Base-by-base conservation (phyloP, 2,797 vertebrate genomes). In the Parotocinclus haroldoi region DNA sequence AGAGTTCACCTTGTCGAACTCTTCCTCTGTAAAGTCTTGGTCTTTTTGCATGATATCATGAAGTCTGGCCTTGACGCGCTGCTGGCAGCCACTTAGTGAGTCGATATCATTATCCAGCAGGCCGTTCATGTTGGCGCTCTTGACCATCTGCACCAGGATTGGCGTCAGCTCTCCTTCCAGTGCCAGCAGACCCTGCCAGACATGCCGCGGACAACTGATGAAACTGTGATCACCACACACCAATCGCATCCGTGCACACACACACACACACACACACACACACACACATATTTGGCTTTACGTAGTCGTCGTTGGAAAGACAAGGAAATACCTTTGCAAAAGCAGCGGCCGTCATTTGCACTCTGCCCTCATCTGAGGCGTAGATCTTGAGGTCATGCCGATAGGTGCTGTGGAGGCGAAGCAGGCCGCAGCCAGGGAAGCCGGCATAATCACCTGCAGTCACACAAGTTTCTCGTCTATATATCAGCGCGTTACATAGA, bases 141-240 rank as follows among this genome's bases (percentile, higher is more conserved):
- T 99, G 70, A 99, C 97, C 97, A 99, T 99, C 88, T 99, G 96
- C 64, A 99, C 97, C 83, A 99, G 86, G 85, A 99, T 99, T 62
- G 96, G 97, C 0, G 97, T 99, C 79, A 99, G 88, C 85, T 99
- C 97, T 0, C 95, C 97, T 82, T 99, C 97, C 79, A 99, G 82
- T 19, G 97, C 97, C 84, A 99, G 84, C 74, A 99, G 85, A 44
- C 96, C 97, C 97, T 99, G 83, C 18, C 75, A 52, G 12, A 45
- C 73, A 68, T 16, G 71, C 16, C 64, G 66, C 48, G 59, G 54
- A 52, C 13, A 51, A 37, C n/a, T 46, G 50, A 36, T 52, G 50
- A 46, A 9, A 60, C 18, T 46, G 45, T 49, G 46, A n/a, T 12
- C 36, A 61, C 7, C 46, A 16, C 54, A 27, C 27, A 27, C 2